Evolutionary conservation across 2,888 invertebrate genomes (phyloP).

Genomic region (Danaus chrysippus): DNA sequence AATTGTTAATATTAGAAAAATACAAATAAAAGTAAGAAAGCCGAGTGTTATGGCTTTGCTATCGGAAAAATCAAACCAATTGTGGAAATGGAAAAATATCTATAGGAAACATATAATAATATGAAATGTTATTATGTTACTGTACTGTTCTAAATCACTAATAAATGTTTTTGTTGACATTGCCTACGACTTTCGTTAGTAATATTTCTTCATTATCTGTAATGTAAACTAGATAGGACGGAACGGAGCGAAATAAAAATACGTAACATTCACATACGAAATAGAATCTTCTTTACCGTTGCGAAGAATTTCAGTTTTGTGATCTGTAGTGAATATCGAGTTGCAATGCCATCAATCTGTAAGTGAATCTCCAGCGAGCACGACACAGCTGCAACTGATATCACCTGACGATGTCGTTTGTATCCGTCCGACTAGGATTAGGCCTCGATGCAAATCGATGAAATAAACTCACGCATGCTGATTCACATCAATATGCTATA

Average conservation of each 20-base stretch:
- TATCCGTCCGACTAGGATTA: slow-evolving; percentile 58
- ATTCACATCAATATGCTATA: slow-evolving; percentile 23
- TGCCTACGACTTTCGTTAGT: no score
- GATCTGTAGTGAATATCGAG: slow-evolving; percentile 58
- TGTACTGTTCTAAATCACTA: no score
- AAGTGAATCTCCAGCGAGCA: slow-evolving; percentile 58
- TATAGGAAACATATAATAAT: background rate
- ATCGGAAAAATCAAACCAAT: slow-evolving; percentile 4
- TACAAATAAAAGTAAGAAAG: background rate
- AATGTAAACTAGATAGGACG: no score
- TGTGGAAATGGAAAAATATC: background rate
- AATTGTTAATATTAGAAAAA: background rate
- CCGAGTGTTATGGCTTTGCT: background rate
- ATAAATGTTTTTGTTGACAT: slow-evolving; percentile 1
- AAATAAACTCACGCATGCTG: slow-evolving; percentile 50
- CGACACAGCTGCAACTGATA: slow-evolving; percentile 63
- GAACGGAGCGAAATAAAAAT: background rate
- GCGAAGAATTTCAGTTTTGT: slow-evolving; percentile 34
- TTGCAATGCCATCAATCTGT: slow-evolving; percentile 64
- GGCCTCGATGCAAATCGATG: slow-evolving; percentile 48
- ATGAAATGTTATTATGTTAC: background rate
- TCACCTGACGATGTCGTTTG: slow-evolving; percentile 69
- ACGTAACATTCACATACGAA: background rate
- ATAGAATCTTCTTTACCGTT: slow-evolving; percentile 9
- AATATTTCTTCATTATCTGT: no score